Evolutionary conservation across 1,140 invertebrate genomes (phyloP), one percentile per base, ranked within the genome.

Genomic region (Drosophila simulans): DNA sequence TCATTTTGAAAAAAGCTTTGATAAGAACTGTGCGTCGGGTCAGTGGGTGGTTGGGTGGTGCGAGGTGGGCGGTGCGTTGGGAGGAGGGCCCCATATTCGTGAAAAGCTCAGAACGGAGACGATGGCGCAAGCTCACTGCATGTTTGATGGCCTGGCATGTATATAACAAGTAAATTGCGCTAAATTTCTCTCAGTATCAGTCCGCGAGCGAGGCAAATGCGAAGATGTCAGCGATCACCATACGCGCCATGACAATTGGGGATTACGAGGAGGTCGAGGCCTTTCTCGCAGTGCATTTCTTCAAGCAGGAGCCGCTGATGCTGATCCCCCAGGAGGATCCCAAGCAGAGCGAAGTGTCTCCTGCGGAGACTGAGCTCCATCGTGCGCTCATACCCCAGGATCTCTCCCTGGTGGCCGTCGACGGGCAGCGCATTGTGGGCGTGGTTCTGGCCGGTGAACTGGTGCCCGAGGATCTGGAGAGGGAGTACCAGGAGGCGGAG

Each of bases 231-330:
- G 22, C 22, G 70, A 66, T 58, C 37, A 52, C n/a, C 20, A 79
- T 79, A 56, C 66, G 76, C 34, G 27, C 31, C 51, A 25, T 79
- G 45, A 15, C 15, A 12, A 2, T 68, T 17, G 68, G 40, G n/a
- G 77, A 79, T 31, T 66, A 27, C 49, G 55, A 48, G 5, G 53
- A 65, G 42, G 76, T 69, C 0, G 59, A 70, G 39, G 53, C 57
- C 12, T 89, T 88, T 5, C 46, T 89, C 3, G 42, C 31, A 0
- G 37, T 43, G 11, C 60, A 83, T 49, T 88, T 82, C 57, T 88
- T 88, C 46, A 66, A 62, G 11, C 49, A 66, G n/a, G 82, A 85
- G 48, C 82, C 82, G 0, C 59, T 88, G 8, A 46, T 85, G 78
- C 54, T 56, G 25, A 84, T 70, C 27, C 80, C 84, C 1, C 72